Percentiles rank a stretch among this genome's conserved stretches.
phyloP scores from a whole-genome alignment of 92 coral and sea anemone genomes.

The Bergia sp. region DNA sequence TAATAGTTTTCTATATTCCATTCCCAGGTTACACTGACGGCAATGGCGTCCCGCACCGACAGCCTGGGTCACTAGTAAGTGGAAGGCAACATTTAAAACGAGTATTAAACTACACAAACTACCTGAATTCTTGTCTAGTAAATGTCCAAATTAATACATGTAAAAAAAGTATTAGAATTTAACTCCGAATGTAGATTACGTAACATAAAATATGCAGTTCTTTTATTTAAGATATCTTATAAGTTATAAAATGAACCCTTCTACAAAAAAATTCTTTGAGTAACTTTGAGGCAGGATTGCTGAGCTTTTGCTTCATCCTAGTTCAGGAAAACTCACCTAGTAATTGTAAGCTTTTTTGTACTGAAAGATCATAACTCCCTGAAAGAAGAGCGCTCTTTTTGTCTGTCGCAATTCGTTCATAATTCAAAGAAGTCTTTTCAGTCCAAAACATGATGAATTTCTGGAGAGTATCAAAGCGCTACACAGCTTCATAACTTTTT shows the following conservation, averaged over 20 bases:
- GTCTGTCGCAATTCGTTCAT: not conserved
- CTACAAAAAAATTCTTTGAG: not conserved
- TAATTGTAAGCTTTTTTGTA: not conserved
- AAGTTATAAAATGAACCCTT: not conserved
- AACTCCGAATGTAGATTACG: not conserved
- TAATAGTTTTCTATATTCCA: not conserved
- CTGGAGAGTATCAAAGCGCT: not conserved
- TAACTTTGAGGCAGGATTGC: not conserved
- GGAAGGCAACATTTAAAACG: not conserved
- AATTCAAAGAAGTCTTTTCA: not conserved
- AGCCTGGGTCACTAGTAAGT: constrained; percentile 7
- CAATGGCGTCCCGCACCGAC: not conserved
- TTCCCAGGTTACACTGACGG: not conserved
- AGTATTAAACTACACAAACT: not conserved
- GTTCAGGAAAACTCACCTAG: not conserved
- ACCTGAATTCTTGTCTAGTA: not conserved
- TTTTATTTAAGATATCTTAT: not conserved
- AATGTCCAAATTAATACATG: not conserved
- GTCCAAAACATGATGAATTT: not conserved
- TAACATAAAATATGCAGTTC: not conserved
- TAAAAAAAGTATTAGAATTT: not conserved
- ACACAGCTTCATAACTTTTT: not conserved
- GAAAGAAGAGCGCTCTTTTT: not conserved
- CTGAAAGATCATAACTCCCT: not conserved
- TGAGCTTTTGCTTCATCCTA: not conserved